Percentiles rank a stretch among this genome's conserved stretches.
Conservation (phyloP, 2,113 vertebrate species). For the Cyphomyrus discorhynchus region DNA sequence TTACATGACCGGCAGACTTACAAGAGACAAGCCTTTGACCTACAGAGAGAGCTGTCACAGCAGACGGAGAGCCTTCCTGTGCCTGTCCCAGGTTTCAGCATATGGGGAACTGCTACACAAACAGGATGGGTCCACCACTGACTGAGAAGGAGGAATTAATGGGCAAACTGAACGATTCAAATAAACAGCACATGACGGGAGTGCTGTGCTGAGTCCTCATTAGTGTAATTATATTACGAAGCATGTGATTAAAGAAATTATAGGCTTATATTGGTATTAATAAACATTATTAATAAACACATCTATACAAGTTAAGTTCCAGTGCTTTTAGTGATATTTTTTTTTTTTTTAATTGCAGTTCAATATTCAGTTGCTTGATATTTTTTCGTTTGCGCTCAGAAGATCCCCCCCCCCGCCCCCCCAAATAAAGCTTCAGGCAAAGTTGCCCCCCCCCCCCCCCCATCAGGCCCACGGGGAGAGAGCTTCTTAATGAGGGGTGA, state of each 20-base stretch:
- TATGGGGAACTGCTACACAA: not conserved
- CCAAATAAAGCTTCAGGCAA: not conserved
- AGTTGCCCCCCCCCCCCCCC: not conserved
- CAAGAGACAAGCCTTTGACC: not conserved
- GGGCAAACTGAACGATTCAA: not conserved
- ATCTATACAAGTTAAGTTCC: not conserved
- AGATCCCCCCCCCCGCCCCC: not conserved
- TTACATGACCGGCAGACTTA: not conserved
- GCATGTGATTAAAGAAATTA: not conserved
- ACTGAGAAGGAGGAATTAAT: not conserved
- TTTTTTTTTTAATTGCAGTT: not conserved
- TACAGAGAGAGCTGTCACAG: not conserved
- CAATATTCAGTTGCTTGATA: not conserved
- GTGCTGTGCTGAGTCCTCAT: not conserved
- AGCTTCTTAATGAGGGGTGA: not conserved
- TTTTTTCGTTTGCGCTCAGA: not conserved
- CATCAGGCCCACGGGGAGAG: not conserved
- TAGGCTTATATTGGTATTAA: not conserved
- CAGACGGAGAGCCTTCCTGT: not conserved
- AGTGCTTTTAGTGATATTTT: not conserved
- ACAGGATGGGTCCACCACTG: not conserved
- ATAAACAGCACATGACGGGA: slow-evolving; percentile 1
- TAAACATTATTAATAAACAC: not conserved
- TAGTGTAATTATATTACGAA: not conserved
- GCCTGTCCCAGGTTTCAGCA: not conserved